Conservation (phyloP, 2,113 vertebrate genomes). For the Canis aureus region DNA sequence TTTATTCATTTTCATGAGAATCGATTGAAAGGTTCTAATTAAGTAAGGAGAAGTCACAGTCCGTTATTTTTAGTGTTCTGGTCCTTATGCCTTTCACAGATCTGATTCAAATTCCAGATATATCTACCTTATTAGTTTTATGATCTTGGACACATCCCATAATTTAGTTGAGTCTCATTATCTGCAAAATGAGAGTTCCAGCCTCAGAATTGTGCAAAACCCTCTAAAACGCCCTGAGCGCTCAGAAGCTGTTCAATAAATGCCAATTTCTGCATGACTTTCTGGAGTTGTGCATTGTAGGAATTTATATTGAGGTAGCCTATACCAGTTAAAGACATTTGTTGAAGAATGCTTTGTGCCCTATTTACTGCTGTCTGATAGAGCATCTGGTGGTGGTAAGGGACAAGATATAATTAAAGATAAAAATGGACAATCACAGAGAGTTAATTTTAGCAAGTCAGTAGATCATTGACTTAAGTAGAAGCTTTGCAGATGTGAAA, state of each 20-base stretch:
- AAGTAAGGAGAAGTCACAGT: background rate
- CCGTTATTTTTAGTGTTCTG: background rate
- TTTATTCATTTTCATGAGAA: conserved; percentile 24
- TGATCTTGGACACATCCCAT: conserved; percentile 11
- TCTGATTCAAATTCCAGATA: background rate
- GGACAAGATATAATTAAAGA: background rate
- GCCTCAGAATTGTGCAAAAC: background rate
- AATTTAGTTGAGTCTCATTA: background rate
- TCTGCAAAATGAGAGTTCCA: background rate
- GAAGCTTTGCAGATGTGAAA: background rate
- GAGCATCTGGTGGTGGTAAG: background rate
- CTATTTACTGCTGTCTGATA: background rate
- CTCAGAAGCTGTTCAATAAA: background rate
- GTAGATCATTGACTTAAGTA: conserved; percentile 15
- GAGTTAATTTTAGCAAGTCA: conserved; percentile 47
- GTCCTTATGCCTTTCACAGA: background rate
- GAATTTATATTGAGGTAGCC: conserved; percentile 4
- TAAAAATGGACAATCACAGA: background rate
- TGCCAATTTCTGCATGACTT: background rate
- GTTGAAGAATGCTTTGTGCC: background rate
- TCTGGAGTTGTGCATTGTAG: background rate
- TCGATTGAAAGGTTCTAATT: background rate
- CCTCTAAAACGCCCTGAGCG: background rate
- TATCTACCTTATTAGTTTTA: background rate
- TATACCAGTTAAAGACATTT: background rate